Conservation (phyloP, 2,113 vertebrate genomes). For the Clarias magur region DNA sequence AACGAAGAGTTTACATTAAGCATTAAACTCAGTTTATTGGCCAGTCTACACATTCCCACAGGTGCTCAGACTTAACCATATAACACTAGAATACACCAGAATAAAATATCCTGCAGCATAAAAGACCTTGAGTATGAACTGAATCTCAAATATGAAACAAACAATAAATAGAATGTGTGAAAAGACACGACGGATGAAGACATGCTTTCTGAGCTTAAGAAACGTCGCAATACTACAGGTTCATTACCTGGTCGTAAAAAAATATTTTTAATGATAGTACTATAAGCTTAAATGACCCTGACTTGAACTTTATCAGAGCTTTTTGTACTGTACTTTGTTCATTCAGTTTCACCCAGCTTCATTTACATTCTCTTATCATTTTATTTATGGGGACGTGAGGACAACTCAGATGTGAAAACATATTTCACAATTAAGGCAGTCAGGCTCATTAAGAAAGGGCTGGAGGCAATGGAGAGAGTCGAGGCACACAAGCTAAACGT, state of each 20-base stretch:
- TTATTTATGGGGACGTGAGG: conserved; percentile 35
- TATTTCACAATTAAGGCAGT: conserved; percentile 55
- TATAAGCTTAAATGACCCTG: background rate
- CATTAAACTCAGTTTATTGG: background rate
- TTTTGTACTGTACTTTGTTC: conserved; percentile 5
- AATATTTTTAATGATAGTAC: background rate
- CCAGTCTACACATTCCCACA: background rate
- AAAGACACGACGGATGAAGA: background rate
- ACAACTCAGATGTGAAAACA: conserved; percentile 49
- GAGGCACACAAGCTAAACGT: conserved; percentile 21
- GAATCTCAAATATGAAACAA: background rate
- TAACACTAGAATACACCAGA: background rate
- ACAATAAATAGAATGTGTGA: background rate
- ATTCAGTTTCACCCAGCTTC: conserved; percentile 4
- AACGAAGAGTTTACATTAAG: background rate
- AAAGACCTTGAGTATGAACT: conserved; percentile 4
- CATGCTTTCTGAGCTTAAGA: background rate
- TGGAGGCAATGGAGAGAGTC: conserved; percentile 42
- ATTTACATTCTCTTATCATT: conserved; percentile 35
- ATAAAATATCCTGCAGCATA: background rate
- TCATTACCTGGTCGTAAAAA: background rate
- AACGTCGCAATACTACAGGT: background rate
- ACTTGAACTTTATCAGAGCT: background rate
- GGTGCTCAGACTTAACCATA: background rate
- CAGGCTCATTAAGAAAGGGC: conserved; percentile 42